Conservation (phyloP, 2,113 vertebrate species). For the Toxotes chatareus region DNA sequence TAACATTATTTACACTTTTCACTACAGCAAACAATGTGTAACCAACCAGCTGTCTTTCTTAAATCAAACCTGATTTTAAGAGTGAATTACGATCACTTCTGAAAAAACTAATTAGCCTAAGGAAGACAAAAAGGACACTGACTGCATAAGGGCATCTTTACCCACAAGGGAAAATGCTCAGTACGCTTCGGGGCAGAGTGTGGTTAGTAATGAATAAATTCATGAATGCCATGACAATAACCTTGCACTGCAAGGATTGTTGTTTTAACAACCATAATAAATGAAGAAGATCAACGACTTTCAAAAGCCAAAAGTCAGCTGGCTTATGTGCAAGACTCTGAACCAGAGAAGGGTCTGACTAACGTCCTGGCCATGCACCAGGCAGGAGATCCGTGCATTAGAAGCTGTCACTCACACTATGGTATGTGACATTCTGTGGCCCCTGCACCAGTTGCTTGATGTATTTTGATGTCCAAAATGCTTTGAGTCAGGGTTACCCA, state of each 20-base stretch:
- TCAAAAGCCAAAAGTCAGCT: constrained; percentile 44
- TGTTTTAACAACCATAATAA: constrained; percentile 39
- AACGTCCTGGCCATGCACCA: constrained; percentile 31
- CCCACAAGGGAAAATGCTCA: constrained; percentile 9
- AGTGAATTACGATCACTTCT: neutral
- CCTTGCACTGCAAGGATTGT: neutral
- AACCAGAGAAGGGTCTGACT: constrained; percentile 51
- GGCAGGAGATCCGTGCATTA: constrained; percentile 54
- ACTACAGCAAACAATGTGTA: neutral
- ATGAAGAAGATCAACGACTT: constrained; percentile 32
- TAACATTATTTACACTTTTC: neutral
- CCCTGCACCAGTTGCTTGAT: constrained; percentile 74
- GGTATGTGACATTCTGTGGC: constrained; percentile 78
- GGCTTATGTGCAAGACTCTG: constrained; percentile 23
- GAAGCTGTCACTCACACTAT: constrained; percentile 75
- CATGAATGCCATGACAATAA: constrained; percentile 26
- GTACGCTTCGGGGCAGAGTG: neutral
- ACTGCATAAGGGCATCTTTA: constrained; percentile 8
- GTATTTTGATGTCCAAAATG: constrained; percentile 83
- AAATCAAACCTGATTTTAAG: neutral
- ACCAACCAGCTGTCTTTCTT: neutral
- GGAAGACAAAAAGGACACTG: neutral
- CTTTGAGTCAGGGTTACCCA: constrained; percentile 80
- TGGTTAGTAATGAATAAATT: constrained; percentile 6
- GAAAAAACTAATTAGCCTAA: neutral